Conservation (phyloP, 2,113 vertebrate species). For the Seriola quinqueradiata region DNA sequence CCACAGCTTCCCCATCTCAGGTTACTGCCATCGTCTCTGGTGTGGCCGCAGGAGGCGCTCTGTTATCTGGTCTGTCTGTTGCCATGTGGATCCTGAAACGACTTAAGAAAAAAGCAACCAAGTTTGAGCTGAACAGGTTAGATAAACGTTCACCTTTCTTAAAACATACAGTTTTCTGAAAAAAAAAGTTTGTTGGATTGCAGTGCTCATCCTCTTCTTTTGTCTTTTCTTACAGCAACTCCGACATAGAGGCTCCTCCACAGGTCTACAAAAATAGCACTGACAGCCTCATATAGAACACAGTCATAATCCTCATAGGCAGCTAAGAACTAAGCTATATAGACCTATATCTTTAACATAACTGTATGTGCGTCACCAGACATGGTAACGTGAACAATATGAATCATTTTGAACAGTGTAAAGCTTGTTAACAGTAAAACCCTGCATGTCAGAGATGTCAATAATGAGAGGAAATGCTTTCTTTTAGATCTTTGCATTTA, state of each 20-base stretch:
- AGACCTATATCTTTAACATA: background rate
- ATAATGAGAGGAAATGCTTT: background rate
- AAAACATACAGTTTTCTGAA: background rate
- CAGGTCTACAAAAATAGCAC: conserved; percentile 80
- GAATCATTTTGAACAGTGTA: background rate
- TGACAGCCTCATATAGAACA: conserved; percentile 79
- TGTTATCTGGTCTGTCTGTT: conserved; percentile 55
- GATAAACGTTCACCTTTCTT: background rate
- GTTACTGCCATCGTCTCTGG: conserved; percentile 1
- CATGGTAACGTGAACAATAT: background rate
- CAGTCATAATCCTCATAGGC: background rate
- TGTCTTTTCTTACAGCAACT: conserved; percentile 65
- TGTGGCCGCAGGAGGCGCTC: conserved; percentile 54
- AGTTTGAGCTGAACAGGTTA: conserved; percentile 82
- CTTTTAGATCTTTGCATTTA: background rate
- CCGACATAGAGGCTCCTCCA: conserved; percentile 68
- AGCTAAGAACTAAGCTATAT: background rate
- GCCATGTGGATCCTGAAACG: conserved; percentile 71
- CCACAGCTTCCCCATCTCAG: conserved; percentile 49
- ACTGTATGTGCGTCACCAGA: background rate
- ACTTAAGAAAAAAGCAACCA: conserved; percentile 66
- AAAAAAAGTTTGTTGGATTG: background rate
- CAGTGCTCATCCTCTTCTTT: conserved; percentile 25
- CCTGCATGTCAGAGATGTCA: background rate
- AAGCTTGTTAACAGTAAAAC: background rate